These are phyloP conservation scores for Oligia fasciuncula DNA, from an alignment of 2,888 invertebrate species.

Conservation along the genomic window DNA sequence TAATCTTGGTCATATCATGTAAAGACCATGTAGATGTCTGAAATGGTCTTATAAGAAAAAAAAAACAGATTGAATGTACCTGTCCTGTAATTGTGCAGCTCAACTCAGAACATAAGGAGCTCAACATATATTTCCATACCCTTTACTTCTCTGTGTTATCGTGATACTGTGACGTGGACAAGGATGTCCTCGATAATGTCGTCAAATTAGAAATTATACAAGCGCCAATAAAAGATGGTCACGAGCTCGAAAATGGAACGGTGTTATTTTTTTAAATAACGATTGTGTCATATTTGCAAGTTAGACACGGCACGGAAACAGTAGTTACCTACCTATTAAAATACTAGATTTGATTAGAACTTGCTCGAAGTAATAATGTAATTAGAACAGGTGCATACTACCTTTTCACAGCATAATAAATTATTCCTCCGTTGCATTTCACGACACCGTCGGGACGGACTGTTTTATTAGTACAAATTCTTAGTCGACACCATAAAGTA, in stretches of 20 bases:
- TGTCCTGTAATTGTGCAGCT: too few species aligned
- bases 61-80: too few species aligned
- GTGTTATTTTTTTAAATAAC: neutral
- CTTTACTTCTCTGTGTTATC: too few species aligned
- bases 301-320: neutral
- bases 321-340: neutral
- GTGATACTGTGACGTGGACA: neutral
- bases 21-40: too few species aligned
- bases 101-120: too few species aligned
- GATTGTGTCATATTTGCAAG: neutral
- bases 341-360: slow-evolving; percentile 26
- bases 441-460: slow-evolving; percentile 29
- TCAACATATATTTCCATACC: too few species aligned
- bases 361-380: slow-evolving; percentile 19
- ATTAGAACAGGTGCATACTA: slow-evolving; percentile 17
- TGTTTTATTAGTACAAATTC: slow-evolving; percentile 26
- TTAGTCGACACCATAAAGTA: slow-evolving; percentile 46
- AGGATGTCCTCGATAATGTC: neutral
- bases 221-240: neutral
- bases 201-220: neutral
- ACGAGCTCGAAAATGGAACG: neutral
- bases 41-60: too few species aligned
- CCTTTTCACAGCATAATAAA: slow-evolving; percentile 19
- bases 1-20: too few species aligned
- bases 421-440: slow-evolving; percentile 39